Evolutionary conservation across 2,113 vertebrate species (phyloP), one percentile per base, ranked within the genome.

Genomic region (Cavia aperea): DNA sequence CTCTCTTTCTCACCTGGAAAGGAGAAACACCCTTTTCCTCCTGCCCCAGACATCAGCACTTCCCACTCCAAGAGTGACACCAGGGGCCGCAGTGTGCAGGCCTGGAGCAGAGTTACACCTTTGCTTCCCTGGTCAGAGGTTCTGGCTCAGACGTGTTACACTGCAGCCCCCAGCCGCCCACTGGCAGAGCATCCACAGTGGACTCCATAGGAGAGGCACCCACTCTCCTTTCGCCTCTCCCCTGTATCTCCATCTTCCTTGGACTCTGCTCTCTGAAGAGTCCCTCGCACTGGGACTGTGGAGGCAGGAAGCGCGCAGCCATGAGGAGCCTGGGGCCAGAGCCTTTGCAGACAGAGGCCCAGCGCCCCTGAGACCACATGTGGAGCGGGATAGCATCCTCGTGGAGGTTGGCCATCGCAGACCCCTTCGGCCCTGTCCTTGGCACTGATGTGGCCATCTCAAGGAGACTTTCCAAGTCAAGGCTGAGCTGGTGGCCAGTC

Each of bases 291-390:
- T 1, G 54, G 51, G 72, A n/a, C 13, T 21, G 2, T 8, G 46
- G 39, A 85, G 51, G 66, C 2, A 65, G 49, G 72, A 79, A 68
- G 2, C 84, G 19, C 33, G n/a, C 72, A 31, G 18, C 23, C 63
- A 21, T 15, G 9, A 15, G 54, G 46, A 51, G 73, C 29, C 36
- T 0, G 58, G 21, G 5, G 11, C 62, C 23, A 12, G 62, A 26
- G 73, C 86, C 68, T 81, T 10, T 26, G 15, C 18, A 90, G 51
- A 68, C 12, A 36, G 51, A 72, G n/a, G 24, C 19, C 49, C 62
- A 49, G 14, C 33, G 15, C 89, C 36, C 49, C 2, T 13, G 11
- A 0, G 29, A 43, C n/a, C 29, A 5, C 7, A 12, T 33, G 3
- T 65, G 26, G 43, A 70, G 19, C 10, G 7, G 21, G 39, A 72